Percentiles rank a stretch among this genome's conserved stretches.
These are phyloP conservation scores for Tetragnatha montana DNA, from an alignment of 2,888 invertebrate species.

Conservation along the genomic window DNA sequence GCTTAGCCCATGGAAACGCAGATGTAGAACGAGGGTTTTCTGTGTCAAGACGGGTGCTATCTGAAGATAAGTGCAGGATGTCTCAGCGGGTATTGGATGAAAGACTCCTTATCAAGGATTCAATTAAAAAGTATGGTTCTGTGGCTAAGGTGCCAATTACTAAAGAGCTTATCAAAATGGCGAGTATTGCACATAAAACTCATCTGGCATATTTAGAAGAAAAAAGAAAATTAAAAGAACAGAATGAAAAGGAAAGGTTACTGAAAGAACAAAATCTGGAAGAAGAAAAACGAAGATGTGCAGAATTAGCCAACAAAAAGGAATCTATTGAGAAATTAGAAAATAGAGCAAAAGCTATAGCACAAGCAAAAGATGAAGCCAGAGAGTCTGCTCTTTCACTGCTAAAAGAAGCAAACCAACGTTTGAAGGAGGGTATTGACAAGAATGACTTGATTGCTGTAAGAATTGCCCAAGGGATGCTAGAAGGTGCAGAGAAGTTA, in stretches of 20 bases:
- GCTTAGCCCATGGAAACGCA: background rate
- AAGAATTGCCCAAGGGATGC: too few relatives aligned
- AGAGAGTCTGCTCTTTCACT: too few relatives aligned
- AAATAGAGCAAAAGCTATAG: background rate
- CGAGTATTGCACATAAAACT: background rate
- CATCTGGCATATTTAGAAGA: background rate
- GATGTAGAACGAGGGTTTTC: background rate
- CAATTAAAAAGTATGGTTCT: background rate
- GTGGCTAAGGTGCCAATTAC: background rate
- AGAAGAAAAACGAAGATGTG: background rate
- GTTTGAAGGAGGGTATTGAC: too few relatives aligned
- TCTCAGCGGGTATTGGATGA: background rate
- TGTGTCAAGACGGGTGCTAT: background rate
- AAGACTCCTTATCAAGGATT: background rate
- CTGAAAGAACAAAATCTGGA: background rate
- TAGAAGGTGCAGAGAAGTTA: too few relatives aligned
- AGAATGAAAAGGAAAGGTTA: background rate
- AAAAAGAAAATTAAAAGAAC: background rate
- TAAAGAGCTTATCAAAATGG: background rate
- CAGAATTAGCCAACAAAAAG: background rate
- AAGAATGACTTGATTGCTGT: too few relatives aligned
- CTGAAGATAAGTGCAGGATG: too few relatives aligned
- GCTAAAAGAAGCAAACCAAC: too few relatives aligned
- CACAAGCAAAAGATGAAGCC: too few relatives aligned
- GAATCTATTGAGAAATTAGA: background rate